Conservation (phyloP, 2,113 vertebrate genomes). For the Canis aureus region DNA sequence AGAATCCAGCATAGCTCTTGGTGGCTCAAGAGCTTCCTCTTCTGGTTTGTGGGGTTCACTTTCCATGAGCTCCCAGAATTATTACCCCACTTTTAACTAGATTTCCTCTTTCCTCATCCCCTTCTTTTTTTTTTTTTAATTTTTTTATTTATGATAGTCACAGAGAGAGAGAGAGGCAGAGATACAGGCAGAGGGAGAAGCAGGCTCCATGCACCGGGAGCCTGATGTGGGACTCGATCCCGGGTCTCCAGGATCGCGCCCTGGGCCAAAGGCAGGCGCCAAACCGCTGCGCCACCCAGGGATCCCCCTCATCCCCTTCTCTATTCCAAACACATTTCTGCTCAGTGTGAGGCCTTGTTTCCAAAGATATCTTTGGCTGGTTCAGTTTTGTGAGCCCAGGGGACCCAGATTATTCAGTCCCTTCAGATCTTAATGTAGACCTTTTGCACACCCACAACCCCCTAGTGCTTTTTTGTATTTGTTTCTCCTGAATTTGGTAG, state of each 20-base stretch:
- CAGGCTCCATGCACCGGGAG: no score
- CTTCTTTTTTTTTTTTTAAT: no score
- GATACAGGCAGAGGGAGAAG: no score
- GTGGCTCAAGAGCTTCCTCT: not conserved
- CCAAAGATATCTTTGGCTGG: not conserved
- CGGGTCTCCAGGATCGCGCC: no score
- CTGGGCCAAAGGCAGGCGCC: no score
- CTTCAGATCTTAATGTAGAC: not conserved
- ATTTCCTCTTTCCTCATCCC: not conserved
- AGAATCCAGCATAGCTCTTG: not conserved
- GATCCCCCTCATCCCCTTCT: not conserved
- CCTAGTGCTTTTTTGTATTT: accelerated
- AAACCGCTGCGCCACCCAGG: no score
- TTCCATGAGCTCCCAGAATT: not conserved
- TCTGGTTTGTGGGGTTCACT: not conserved
- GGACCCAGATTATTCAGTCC: not conserved
- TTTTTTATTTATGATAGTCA: no score
- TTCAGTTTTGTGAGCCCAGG: not conserved
- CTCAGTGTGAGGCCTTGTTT: not conserved
- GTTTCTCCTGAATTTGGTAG: not conserved
- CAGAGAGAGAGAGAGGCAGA: no score
- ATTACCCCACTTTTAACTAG: not conserved
- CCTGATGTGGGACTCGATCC: no score
- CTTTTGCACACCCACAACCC: accelerated
- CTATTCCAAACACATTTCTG: not conserved